Conservation (phyloP, 1,140 invertebrate species). For the Euglossa dilemma region DNA sequence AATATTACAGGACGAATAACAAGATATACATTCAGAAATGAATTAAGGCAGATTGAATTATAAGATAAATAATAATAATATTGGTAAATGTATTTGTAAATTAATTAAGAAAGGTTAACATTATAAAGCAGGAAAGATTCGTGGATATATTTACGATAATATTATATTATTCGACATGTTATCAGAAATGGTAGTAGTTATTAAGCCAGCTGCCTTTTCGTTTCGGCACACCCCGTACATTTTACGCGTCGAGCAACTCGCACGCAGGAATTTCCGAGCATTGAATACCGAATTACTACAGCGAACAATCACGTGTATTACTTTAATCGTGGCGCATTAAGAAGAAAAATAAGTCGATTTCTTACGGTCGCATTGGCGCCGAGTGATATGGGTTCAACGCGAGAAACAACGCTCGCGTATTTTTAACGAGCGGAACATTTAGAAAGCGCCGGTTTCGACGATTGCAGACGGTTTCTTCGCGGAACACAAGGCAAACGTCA, state of each 20-base stretch:
- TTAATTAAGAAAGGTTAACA: no score
- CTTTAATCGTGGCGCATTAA: neutral
- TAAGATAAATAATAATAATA: no score
- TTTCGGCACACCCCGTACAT: neutral
- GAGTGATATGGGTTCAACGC: neutral
- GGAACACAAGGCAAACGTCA: conserved; percentile 2
- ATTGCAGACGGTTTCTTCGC: conserved; percentile 2
- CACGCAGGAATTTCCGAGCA: neutral
- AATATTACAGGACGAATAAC: no score
- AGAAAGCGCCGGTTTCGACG: conserved; percentile 38
- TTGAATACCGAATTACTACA: neutral
- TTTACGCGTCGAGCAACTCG: neutral
- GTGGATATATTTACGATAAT: no score
- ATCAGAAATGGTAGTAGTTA: no score
- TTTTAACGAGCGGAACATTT: conserved; percentile 41
- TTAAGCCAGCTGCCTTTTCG: neutral
- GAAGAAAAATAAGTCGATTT: neutral
- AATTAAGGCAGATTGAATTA: no score
- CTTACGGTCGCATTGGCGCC: neutral
- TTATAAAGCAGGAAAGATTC: no score
- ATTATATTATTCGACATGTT: no score
- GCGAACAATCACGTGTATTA: neutral
- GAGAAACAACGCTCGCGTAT: conserved; percentile 11
- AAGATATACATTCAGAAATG: no score
- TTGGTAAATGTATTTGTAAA: no score